phyloP scores from a whole-genome alignment of 2,797 vertebrate species.

The Pseudotriccus pelzelni region DNA sequence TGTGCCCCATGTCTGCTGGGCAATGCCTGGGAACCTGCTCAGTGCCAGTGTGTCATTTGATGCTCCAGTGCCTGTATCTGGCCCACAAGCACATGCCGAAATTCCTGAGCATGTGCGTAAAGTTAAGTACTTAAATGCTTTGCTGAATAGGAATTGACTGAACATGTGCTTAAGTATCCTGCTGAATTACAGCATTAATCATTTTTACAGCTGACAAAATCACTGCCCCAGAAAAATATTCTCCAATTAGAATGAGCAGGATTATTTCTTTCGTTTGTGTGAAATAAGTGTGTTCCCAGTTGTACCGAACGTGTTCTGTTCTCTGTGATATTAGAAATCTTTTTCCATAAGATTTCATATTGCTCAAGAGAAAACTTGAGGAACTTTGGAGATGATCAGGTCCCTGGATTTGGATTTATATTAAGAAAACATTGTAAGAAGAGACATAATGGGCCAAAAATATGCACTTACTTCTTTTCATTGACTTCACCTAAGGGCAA shows the following conservation, averaged over 20 bases:
- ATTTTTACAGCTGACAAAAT: slow-evolving; percentile 71
- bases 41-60: neutral
- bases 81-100: slow-evolving; percentile 25
- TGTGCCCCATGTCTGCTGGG: neutral
- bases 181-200: slow-evolving; percentile 65
- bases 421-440: slow-evolving; percentile 37
- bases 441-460: slow-evolving; percentile 35
- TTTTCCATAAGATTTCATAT: slow-evolving; percentile 64
- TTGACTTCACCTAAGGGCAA: slow-evolving; percentile 50
- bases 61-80: neutral
- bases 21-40: neutral
- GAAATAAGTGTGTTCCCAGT: slow-evolving; percentile 59
- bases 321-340: slow-evolving; percentile 60
- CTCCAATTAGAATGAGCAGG: slow-evolving; percentile 60
- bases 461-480: slow-evolving; percentile 9
- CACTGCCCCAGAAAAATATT: slow-evolving; percentile 71
- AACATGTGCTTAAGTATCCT: slow-evolving; percentile 71
- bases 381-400: slow-evolving; percentile 54
- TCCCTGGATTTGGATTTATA: slow-evolving; percentile 55
- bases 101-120: slow-evolving; percentile 61
- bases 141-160: slow-evolving; percentile 67
- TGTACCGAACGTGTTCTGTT: slow-evolving; percentile 19
- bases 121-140: slow-evolving; percentile 65
- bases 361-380: slow-evolving; percentile 63
- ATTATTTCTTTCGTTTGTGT: slow-evolving; percentile 69